Base-by-base conservation (phyloP, 2,113 vertebrate species). In the Psettodes erumei region DNA sequence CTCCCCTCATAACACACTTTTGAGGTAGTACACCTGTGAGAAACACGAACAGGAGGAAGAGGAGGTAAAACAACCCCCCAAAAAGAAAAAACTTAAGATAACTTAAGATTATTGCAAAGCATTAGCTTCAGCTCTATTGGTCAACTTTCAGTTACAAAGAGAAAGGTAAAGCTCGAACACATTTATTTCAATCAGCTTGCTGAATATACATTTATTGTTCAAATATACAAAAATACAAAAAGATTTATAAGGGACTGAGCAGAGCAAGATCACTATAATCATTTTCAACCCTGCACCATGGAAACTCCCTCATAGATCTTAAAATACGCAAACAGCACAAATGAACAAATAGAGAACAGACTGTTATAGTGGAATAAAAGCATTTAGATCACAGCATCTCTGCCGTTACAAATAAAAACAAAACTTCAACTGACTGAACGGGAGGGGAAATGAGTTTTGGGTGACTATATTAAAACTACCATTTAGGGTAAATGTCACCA, bases 21-120 rank as follows among this genome's bases (percentile, higher is more conserved):
- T 91, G 91, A 94, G 92, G 92, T 93, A 93, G 93, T 59, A 81
- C 72, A 91, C 85, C 86, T 68, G 83, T 60, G 59, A 67, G 47
- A 71, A 30, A 71, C 19, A 51, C 55, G 45, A 72, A 66, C 38
- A 58, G 11, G 19, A 56, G 9, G 8, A 64, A 48, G 40, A 58
- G 45, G 81, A 37, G 54, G 58, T 42, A 77, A 73, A 66, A 40
- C 19, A 63, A 30, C 19, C 1, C 8, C 40, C 30, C 43, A 37
- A 56, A 15, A 71, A 28, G 53, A 54, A 21, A 42, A 48, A 65
- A 8, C 23, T n/a, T n/a, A 55, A 56, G 6, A 56, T 15, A 77
- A 78, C 30, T 51, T n/a, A 35, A 21, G 19, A 71, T 30, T 15
- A 35, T n/a, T 19, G 33, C 42, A 69, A 25, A 5, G 53, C 33